A percentile compares a stretch with the other conserved stretches of the same genome.
Conservation (phyloP, 2,888 invertebrate genomes). For the Sphaerophoria taeniata region DNA sequence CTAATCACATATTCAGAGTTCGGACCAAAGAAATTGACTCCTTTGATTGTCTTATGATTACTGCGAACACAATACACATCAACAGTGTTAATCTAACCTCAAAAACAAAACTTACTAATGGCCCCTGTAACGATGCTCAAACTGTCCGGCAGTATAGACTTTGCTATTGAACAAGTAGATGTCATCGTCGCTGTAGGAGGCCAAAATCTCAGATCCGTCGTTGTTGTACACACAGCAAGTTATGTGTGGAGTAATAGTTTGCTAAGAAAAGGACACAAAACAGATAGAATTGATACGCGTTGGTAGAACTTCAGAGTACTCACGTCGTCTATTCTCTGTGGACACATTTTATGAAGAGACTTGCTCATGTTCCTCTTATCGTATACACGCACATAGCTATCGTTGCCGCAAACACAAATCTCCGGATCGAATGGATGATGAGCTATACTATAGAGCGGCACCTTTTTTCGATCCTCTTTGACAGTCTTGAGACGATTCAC, state of each 20-base stretch:
- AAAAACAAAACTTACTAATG: conserved; percentile 83
- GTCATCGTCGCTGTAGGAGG: conserved; percentile 96
- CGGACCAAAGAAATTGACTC: conserved; percentile 96
- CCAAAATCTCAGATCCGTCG: conserved; percentile 94
- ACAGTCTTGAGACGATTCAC: conserved; percentile 84
- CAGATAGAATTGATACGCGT: background rate
- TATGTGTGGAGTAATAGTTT: conserved; percentile 84
- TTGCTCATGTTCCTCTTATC: conserved; percentile 86
- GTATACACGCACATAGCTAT: conserved; percentile 90
- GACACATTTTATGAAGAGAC: conserved; percentile 86
- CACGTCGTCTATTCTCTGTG: conserved; percentile 80
- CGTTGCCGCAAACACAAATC: conserved; percentile 93
- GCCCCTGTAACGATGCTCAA: conserved; percentile 85
- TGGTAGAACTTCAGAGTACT: conserved; percentile 30
- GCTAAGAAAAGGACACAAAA: conserved; percentile 67
- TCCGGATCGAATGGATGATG: conserved; percentile 92
- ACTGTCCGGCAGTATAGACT: conserved; percentile 83
- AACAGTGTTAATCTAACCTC: too few relatives aligned
- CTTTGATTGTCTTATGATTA: conserved; percentile 92
- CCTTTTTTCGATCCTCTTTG: conserved; percentile 84
- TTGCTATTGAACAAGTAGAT: conserved; percentile 93
- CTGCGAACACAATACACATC: too few relatives aligned
- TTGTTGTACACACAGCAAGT: conserved; percentile 96
- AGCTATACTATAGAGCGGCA: conserved; percentile 94
- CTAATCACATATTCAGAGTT: conserved; percentile 95